Evolutionary conservation across 2,888 invertebrate species (phyloP).

Genomic region (Chrysotoxum bicinctum): DNA sequence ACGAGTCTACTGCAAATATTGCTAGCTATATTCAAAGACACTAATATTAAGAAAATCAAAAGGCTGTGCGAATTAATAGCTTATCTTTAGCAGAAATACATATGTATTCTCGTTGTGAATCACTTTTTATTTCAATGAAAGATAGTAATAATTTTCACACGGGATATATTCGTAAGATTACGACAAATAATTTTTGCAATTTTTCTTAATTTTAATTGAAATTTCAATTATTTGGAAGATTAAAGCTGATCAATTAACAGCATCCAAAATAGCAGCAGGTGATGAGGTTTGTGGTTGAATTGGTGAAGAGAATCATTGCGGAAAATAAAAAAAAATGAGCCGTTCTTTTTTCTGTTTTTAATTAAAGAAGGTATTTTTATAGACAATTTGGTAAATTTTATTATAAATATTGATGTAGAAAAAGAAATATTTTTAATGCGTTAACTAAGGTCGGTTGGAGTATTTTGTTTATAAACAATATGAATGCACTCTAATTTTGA

Average conservation of each 20-base stretch:
- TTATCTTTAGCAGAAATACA: no score
- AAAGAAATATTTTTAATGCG: background rate
- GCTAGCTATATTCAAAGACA: no score
- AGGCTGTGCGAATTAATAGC: no score
- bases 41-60: no score
- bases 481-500: background rate
- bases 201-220: conserved; percentile 8
- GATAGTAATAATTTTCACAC: background rate
- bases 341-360: background rate
- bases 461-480: conserved; percentile 7
- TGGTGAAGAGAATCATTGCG: background rate
- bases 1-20: no score
- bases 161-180: background rate
- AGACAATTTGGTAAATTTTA: background rate
- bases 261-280: background rate
- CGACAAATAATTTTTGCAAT: background rate
- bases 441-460: background rate
- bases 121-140: background rate
- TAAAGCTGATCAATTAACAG: background rate
- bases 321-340: background rate
- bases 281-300: background rate
- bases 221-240: conserved; percentile 3
- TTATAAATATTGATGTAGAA: background rate
- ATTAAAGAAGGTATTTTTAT: background rate
- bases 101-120: no score